phyloP scores from a whole-genome alignment of 1,140 invertebrate species.

The Nilaparvata lugens region DNA sequence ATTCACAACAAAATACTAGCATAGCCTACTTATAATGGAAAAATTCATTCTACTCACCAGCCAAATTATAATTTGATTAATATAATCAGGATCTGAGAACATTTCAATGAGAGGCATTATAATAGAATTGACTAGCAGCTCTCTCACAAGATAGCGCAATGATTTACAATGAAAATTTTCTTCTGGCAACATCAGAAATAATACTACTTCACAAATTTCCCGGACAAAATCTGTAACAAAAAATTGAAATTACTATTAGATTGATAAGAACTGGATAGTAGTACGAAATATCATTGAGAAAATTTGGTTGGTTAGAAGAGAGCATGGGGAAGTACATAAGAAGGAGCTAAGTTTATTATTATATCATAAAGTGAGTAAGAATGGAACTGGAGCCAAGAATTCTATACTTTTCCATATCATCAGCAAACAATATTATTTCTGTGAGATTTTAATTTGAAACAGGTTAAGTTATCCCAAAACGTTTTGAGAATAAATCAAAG shows the following conservation, averaged over 20 bases:
- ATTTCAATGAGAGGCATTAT: conserved; percentile 70
- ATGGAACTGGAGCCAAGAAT: too few relatives aligned
- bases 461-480: too few relatives aligned
- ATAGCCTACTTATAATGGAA: background rate
- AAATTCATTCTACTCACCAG: conserved; percentile 52
- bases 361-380: too few relatives aligned
- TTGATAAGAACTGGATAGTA: background rate
- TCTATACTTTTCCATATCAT: too few relatives aligned
- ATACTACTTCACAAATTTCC: conserved; percentile 72
- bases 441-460: too few relatives aligned
- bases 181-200: conserved; percentile 75
- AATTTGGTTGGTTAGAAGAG: background rate
- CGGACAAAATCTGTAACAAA: conserved; percentile 64
- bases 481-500: too few relatives aligned
- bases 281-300: background rate
- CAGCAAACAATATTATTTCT: too few relatives aligned
- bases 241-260: background rate
- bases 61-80: conserved; percentile 87
- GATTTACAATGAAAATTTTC: conserved; percentile 79
- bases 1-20: too few relatives aligned
- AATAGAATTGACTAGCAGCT: conserved; percentile 71
- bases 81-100: conserved; percentile 87
- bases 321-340: too few relatives aligned
- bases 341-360: too few relatives aligned
- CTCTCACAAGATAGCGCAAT: conserved; percentile 64